phyloP scores from a whole-genome alignment of 2,888 invertebrate species.

The Zygogramma bicolorata region DNA sequence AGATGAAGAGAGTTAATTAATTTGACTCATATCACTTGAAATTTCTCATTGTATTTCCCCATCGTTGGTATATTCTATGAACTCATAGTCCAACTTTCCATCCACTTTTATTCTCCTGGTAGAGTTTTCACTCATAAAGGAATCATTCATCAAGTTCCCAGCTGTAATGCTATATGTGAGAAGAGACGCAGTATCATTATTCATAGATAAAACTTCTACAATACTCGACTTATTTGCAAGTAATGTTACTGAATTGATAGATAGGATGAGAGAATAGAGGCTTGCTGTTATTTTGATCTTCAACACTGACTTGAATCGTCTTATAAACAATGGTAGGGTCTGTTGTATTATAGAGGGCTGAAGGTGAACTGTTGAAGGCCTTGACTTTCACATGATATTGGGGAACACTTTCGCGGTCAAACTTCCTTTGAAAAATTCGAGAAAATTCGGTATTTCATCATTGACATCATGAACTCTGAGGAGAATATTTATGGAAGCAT shows the following conservation, averaged over 20 bases:
- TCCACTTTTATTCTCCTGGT: slow-evolving; percentile 90
- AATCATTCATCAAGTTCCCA: slow-evolving; percentile 88
- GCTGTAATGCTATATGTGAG: slow-evolving; percentile 89
- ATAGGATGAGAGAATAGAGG: slow-evolving; percentile 86
- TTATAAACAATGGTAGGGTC: slow-evolving; percentile 83
- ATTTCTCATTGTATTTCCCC: too few relatives aligned
- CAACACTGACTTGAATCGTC: slow-evolving; percentile 90
- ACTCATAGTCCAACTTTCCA: slow-evolving; percentile 84
- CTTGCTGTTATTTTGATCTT: slow-evolving; percentile 95
- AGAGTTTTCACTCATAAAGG: slow-evolving; percentile 86
- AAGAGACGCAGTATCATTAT: slow-evolving; percentile 89
- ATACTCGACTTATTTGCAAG: slow-evolving; percentile 83
- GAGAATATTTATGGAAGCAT: slow-evolving; percentile 82
- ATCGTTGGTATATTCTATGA: too few relatives aligned
- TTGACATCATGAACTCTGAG: slow-evolving; percentile 89
- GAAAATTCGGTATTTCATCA: slow-evolving; percentile 90
- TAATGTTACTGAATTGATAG: slow-evolving; percentile 80
- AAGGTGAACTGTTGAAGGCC: slow-evolving; percentile 91
- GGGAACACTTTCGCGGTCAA: slow-evolving; percentile 88
- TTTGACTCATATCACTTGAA: too few relatives aligned
- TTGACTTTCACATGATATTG: slow-evolving; percentile 87
- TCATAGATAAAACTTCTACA: slow-evolving; percentile 89
- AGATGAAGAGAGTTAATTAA: too few relatives aligned
- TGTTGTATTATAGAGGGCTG: slow-evolving; percentile 74
- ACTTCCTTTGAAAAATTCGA: slow-evolving; percentile 86